Base-by-base conservation (phyloP, 2,113 vertebrate genomes). In the Jaculus jaculus region DNA sequence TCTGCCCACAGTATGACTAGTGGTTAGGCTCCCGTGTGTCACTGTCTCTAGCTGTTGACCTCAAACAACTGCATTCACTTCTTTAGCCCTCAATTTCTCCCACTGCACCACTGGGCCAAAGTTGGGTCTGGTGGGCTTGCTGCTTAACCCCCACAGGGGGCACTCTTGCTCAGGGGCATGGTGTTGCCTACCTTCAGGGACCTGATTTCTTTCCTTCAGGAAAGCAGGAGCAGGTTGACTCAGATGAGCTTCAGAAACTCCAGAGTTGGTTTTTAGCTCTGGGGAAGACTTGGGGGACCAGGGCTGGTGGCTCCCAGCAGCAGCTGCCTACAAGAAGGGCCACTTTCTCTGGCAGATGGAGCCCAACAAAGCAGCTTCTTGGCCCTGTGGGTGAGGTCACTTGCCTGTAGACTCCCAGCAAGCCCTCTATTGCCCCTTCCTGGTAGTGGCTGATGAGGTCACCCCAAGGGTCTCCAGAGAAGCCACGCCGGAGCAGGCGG, bases 171-270 rank as follows among this genome's bases (percentile, higher is more conserved):
- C n/a, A 54, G 58, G 61, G 21, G 3, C 17, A 24, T 23, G 39
- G 65, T 0, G 0, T 63, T n/a, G 58, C 94, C 66, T 94, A 97
- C 98, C 97, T 98, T 98, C 26, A 98, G 93, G 5, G 97, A 97
- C 87, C 89, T 87, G 91, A 98, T 97, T 91, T 98, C 97, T 51
- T 97, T 98, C 84, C 97, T 97, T 97, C 98, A 98, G 0, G 98
- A 98, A 51, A 80, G 95, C 30, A 98, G 97, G 24, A 97, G 94
- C 13, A 98, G 87, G 90, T 98, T 97, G 86, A 98, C 47, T 54
- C 97, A 98, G 42, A 98, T 92, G 61, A 98, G 93, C 95, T 98
- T 97, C 89, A 98, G 94, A 66, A 98, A 81, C 87, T 97, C 98
- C n/a, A 98, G 92, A 0, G 97, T 97, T 37, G 65, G 90, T 6